Evolutionary conservation across 2,113 vertebrate species (phyloP).

Genomic region (Rhynchomys soricoides): DNA sequence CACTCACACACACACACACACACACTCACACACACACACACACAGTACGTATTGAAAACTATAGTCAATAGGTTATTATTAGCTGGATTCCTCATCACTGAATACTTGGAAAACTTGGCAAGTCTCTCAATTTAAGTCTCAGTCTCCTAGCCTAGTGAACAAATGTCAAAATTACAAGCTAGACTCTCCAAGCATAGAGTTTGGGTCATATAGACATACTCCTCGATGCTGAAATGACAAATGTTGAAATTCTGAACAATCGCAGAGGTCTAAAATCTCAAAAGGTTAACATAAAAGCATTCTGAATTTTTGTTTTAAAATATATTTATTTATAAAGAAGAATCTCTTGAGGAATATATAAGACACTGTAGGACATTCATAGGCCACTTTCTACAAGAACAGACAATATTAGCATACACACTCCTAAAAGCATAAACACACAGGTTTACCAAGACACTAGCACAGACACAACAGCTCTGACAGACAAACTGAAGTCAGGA

Average conservation of each 20-base stretch:
- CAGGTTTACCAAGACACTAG: neutral
- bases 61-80: neutral
- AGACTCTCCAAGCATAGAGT: neutral
- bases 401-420: neutral
- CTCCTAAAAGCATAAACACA: neutral
- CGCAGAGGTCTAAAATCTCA: neutral
- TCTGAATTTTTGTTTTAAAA: neutral
- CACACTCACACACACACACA: too few species aligned
- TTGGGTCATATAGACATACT: neutral
- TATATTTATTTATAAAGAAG: neutral
- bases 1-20: neutral
- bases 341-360: neutral
- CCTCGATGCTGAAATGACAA: neutral
- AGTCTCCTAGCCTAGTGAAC: conserved; percentile 17
- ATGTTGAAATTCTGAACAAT: neutral
- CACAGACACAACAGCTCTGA: neutral
- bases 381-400: neutral
- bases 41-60: neutral
- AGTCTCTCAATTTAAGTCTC: neutral
- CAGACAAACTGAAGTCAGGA: neutral
- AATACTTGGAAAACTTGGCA: neutral
- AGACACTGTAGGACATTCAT: neutral
- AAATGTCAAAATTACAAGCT: conserved; percentile 9
- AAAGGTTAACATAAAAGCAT: neutral
- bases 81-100: neutral